Evolutionary conservation across 1,140 invertebrate genomes (phyloP).

Genomic region (Pseudachorutes palmiensis): DNA sequence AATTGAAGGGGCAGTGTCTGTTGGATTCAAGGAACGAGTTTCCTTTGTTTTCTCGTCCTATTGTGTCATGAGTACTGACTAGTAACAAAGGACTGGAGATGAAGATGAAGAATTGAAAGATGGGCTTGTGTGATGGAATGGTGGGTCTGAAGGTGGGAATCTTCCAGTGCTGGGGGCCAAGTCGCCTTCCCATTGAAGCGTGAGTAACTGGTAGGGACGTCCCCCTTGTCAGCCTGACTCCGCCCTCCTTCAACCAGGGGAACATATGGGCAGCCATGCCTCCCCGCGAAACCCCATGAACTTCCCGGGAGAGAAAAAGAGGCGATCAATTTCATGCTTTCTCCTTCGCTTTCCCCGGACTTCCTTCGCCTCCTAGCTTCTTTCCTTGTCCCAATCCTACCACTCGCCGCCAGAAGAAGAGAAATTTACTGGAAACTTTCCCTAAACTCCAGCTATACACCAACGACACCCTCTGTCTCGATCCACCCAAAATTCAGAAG

Average conservation of each 20-base stretch:
- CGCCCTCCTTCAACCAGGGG: not conserved
- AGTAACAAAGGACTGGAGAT: not conserved
- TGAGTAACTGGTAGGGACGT: not conserved
- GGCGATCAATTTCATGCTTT: conserved; percentile 11
- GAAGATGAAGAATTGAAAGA: no score
- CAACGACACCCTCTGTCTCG: conserved; percentile 30
- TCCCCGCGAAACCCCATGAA: conserved; percentile 5
- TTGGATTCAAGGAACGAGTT: not conserved
- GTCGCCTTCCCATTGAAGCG: not conserved
- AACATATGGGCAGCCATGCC: conserved; percentile 9
- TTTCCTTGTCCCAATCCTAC: no score
- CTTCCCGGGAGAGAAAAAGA: conserved; percentile 1
- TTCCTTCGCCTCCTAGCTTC: no score
- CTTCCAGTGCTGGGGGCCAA: no score
- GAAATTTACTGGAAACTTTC: conserved; percentile 32
- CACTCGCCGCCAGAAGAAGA: no score
- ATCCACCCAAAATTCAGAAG: conserved; percentile 27
- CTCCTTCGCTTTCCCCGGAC: no score
- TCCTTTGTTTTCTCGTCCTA: not conserved
- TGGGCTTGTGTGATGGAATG: no score
- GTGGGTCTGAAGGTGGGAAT: not conserved
- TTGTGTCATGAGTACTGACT: not conserved
- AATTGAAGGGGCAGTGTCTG: not conserved
- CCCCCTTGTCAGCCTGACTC: not conserved
- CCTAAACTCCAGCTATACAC: conserved; percentile 32